Base-by-base conservation (phyloP, 2,797 vertebrate species). In the Malurus leucopterus region DNA sequence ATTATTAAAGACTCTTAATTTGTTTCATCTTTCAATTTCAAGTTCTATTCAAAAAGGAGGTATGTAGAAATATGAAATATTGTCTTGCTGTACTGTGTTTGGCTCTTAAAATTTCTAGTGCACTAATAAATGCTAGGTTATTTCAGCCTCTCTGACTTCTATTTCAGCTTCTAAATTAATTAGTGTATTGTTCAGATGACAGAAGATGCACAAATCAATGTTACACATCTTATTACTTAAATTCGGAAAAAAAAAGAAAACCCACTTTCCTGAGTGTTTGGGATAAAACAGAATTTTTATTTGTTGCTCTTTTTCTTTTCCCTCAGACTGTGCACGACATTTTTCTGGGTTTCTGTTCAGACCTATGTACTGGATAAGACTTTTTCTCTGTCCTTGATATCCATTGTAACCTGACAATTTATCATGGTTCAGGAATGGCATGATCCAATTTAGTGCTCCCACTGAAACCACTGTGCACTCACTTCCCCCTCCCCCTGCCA, bases 21-120 rank as follows among this genome's bases (percentile, higher is more conserved):
- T 85, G 30, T 47, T 93, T 86, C n/a, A 26, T 43, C 27, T 89
- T 90, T 86, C 70, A 57, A 67, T 94, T 72, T 50, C 65, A 89
- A 91, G 23, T 71, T 93, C 15, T 78, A 21, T 89, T 88, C 61
- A 72, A 54, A 2, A 86, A 76, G 15, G 38, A 68, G 23, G 10
- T 70, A 67, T 23, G 68, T 55, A 91, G 30, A 82, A 59, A 89
- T 40, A 53, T 62, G 51, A 44, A 90, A 72, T 84, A 43, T 36
- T 90, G 38, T 85, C 40, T 32, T 72, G 24, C 21, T 86, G 27
- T 40, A 30, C 29, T 20, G n/a, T 30, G 46, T 54, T 75, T 73
- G 64, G 27, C 23, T 84, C 47, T 65, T 72, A 80, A 65, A 41
- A 55, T 68, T 43, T 75, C 12, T 38, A 80, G 44, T 36, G 27